These are phyloP conservation scores for Pteropus rufus DNA, from an alignment of 2,797 vertebrate species.

Conservation along the genomic window DNA sequence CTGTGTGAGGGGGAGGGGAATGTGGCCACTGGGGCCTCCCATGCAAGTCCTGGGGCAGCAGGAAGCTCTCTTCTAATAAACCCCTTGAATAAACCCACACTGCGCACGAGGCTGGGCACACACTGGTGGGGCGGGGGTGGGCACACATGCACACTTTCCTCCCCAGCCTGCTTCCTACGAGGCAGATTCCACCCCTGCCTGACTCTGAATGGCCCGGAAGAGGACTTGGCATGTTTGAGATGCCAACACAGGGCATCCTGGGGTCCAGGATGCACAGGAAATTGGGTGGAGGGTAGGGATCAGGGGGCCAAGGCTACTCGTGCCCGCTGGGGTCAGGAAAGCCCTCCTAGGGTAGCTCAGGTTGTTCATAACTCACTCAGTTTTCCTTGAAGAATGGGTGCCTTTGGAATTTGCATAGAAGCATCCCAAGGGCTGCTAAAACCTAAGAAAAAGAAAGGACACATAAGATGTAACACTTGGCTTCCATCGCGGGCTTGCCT, in stretches of 20 bases:
- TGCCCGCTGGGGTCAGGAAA: not conserved
- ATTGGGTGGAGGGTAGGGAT: not conserved
- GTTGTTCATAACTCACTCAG: not conserved
- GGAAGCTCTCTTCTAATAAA: not conserved
- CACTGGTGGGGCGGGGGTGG: too few species aligned
- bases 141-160: too few species aligned
- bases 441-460: not conserved
- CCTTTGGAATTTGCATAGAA: not conserved
- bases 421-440: not conserved
- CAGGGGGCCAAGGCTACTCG: not conserved
- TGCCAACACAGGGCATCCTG: not conserved
- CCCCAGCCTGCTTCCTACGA: too few species aligned
- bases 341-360: not conserved
- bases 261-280: not conserved
- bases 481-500: not conserved
- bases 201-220: not conserved
- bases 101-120: too few species aligned
- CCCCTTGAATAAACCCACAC: not conserved
- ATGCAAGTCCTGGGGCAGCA: not conserved
- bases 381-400: not conserved
- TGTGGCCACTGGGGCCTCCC: not conserved
- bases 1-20: not conserved
- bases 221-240: not conserved
- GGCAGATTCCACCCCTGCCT: too few species aligned
- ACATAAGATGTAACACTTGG: not conserved